A percentile compares a stretch with the other conserved stretches of the same genome.
phyloP scores from a whole-genome alignment of 1,140 invertebrate species.

The Trachymyrmex cornetzi region DNA sequence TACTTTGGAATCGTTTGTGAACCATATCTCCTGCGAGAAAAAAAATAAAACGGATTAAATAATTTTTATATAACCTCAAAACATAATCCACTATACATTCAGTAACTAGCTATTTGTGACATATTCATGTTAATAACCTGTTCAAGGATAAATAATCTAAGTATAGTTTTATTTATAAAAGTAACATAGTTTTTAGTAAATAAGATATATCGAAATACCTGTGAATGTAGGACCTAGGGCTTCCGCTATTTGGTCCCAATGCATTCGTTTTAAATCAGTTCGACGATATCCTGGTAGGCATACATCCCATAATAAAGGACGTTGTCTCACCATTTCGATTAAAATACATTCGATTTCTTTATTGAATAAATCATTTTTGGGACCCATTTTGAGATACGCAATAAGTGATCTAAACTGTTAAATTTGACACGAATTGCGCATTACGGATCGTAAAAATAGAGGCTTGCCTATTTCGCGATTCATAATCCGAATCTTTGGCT shows the following conservation, averaged over 20 bases:
- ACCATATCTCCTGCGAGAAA: background rate
- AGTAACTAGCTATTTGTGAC: no score
- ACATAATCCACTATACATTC: no score
- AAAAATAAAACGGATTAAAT: background rate
- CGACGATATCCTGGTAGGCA: background rate
- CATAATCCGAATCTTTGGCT: no score
- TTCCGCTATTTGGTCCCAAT: constrained; percentile 1
- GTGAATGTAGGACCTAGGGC: background rate
- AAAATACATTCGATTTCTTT: background rate
- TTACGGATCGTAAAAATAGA: no score
- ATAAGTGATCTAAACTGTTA: no score
- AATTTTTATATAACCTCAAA: background rate
- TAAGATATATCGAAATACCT: background rate
- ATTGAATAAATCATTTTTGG: background rate
- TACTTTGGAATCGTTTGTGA: background rate
- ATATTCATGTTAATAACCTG: no score
- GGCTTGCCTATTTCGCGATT: no score
- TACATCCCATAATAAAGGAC: background rate
- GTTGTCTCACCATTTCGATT: background rate
- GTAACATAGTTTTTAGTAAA: background rate
- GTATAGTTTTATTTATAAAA: no score
- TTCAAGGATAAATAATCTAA: no score
- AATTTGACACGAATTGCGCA: no score
- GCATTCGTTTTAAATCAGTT: background rate
- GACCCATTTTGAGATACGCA: background rate